phyloP scores from a whole-genome alignment of 2,113 vertebrate genomes.

The Hydrochoerus hydrochaeris region DNA sequence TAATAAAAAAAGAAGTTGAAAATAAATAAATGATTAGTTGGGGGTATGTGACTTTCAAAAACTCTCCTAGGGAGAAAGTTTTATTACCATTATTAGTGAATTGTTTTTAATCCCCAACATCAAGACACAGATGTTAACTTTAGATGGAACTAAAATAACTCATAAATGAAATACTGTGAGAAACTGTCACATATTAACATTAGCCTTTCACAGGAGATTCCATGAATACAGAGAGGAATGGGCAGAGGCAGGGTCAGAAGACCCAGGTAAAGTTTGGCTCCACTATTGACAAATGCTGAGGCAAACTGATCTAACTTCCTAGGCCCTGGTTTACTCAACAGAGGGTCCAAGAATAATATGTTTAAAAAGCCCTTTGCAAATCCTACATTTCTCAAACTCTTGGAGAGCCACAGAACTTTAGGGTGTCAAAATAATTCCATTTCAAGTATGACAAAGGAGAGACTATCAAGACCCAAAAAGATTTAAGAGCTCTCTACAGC shows the following conservation, averaged over 20 bases:
- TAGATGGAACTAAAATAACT: conserved; percentile 67
- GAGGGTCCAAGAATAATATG: background rate
- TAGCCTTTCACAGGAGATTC: conserved; percentile 23
- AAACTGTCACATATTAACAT: conserved; percentile 43
- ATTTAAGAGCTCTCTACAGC: background rate
- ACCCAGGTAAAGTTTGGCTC: conserved; percentile 36
- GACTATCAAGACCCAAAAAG: conserved; percentile 53
- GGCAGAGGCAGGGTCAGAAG: background rate
- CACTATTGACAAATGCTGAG: background rate
- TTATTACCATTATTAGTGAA: conserved; percentile 71
- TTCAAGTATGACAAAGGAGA: conserved; percentile 18
- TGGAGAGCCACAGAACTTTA: conserved; percentile 4
- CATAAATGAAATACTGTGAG: conserved; percentile 69
- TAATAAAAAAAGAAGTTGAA: conserved; percentile 65
- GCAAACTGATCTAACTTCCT: conserved; percentile 5
- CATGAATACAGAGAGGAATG: background rate
- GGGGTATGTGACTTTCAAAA: conserved; percentile 67
- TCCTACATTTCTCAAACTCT: conserved; percentile 35
- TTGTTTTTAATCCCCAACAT: conserved; percentile 74
- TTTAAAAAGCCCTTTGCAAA: background rate
- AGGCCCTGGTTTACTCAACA: background rate
- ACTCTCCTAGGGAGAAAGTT: conserved; percentile 70
- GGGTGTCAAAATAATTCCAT: background rate
- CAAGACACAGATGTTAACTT: conserved; percentile 65
- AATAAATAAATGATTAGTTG: conserved; percentile 76